These are phyloP conservation scores for Melikaiella ostensackeni DNA, from an alignment of 2,888 invertebrate genomes.

Conservation along the genomic window DNA sequence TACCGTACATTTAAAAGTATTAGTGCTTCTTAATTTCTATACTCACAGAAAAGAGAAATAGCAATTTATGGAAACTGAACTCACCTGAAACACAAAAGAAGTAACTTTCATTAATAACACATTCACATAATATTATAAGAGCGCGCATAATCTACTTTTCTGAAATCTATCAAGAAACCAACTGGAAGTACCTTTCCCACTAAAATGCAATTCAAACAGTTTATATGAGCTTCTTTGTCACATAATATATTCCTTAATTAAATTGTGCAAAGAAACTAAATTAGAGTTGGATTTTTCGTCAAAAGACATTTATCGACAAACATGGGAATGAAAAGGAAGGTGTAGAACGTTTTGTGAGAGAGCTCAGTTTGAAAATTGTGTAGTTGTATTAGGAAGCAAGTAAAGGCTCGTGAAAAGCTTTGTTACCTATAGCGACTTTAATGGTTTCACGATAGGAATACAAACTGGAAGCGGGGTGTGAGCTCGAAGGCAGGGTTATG, in stretches of 20 bases:
- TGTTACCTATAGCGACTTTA: constrained; percentile 17
- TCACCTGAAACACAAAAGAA: background rate
- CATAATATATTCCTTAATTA: background rate
- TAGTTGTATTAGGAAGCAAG: background rate
- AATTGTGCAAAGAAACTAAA: background rate
- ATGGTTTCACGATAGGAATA: constrained; percentile 42
- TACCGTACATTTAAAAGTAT: background rate
- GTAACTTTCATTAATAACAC: too few relatives aligned
- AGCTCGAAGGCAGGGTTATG: constrained; percentile 50
- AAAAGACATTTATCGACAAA: background rate
- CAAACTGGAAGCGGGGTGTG: constrained; percentile 44
- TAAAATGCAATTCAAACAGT: background rate
- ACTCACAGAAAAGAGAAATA: background rate
- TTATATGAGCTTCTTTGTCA: background rate
- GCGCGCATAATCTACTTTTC: too few relatives aligned
- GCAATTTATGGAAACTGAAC: background rate
- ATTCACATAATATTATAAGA: background rate
- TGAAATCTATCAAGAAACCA: background rate
- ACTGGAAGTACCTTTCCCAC: background rate
- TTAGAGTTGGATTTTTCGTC: background rate
- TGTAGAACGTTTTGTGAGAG: background rate
- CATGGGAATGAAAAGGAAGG: background rate
- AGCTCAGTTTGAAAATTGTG: background rate
- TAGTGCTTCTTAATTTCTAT: background rate
- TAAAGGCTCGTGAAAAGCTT: background rate